Conservation (phyloP, 2,797 vertebrate genomes). For the Halcyon smyrnensis region DNA sequence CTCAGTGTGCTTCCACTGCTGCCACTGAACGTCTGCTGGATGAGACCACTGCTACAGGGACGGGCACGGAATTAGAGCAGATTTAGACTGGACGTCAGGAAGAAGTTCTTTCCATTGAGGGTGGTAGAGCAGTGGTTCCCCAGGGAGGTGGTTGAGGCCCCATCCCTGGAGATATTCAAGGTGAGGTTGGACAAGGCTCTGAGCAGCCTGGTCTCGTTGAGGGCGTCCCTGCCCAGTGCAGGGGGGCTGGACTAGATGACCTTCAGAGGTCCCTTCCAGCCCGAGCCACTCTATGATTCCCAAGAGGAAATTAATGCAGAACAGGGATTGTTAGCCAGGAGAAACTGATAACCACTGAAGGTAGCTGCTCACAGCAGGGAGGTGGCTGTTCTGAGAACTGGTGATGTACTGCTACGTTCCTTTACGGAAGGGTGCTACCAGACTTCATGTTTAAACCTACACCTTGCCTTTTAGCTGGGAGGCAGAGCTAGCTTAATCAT, state of each 20-base stretch:
- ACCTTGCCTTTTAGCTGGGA: background rate
- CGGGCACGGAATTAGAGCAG: background rate
- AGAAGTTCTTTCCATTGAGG: too few relatives aligned
- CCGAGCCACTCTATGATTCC: background rate
- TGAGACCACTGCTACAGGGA: background rate
- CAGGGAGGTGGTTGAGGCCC: too few relatives aligned
- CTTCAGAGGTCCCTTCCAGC: too few relatives aligned
- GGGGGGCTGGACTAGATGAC: too few relatives aligned
- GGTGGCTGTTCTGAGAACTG: background rate
- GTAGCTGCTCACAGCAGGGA: background rate
- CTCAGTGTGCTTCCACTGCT: background rate
- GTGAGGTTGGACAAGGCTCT: too few relatives aligned
- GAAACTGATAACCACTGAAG: background rate
- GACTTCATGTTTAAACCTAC: background rate
- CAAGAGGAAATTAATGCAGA: background rate
- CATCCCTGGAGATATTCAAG: too few relatives aligned
- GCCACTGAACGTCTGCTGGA: background rate
- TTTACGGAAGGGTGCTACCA: background rate
- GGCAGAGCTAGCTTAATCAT: background rate
- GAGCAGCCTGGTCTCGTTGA: too few relatives aligned
- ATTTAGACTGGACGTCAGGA: too few relatives aligned
- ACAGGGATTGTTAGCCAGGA: background rate
- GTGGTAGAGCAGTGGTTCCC: too few relatives aligned
- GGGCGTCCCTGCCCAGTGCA: too few relatives aligned
- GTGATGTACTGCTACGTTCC: background rate